Evolutionary conservation across 2,797 vertebrate species (phyloP).

Genomic region (Sciurus vulgaris): DNA sequence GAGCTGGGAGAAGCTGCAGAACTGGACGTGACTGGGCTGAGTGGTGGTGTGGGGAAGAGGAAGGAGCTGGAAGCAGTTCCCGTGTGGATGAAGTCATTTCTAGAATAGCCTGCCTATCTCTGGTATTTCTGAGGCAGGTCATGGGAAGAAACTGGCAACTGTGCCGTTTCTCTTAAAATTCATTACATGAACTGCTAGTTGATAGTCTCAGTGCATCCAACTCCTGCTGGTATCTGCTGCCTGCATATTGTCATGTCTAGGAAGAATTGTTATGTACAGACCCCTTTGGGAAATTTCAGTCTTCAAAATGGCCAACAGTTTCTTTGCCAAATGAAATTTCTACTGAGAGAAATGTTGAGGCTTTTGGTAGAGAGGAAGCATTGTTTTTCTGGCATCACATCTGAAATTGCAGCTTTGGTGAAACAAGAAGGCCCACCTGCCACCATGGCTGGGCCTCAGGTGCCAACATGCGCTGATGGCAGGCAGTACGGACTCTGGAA

Average conservation of each 20-base stretch:
- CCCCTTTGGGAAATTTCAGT: constrained; percentile 4
- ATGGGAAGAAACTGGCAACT: neutral
- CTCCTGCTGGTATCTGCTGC: neutral
- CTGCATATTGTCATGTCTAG: neutral
- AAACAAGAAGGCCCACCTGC: neutral
- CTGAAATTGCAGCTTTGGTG: neutral
- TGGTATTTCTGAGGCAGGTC: constrained; percentile 27
- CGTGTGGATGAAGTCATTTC: neutral
- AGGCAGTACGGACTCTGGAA: neutral
- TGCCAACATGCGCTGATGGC: neutral
- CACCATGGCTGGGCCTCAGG: neutral
- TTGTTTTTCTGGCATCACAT: neutral
- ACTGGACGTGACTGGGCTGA: neutral
- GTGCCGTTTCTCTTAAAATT: neutral
- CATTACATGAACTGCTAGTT: neutral
- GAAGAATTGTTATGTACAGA: neutral
- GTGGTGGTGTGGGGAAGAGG: neutral
- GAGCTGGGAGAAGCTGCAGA: neutral
- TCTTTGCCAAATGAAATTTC: neutral
- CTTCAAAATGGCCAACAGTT: constrained; percentile 27
- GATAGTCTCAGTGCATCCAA: neutral
- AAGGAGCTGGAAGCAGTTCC: neutral
- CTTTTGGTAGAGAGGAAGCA: neutral
- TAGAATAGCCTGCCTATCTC: neutral
- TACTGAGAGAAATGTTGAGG: neutral